phyloP scores from a whole-genome alignment of 2,113 vertebrate species.

The Coryphaenoides rupestris region DNA sequence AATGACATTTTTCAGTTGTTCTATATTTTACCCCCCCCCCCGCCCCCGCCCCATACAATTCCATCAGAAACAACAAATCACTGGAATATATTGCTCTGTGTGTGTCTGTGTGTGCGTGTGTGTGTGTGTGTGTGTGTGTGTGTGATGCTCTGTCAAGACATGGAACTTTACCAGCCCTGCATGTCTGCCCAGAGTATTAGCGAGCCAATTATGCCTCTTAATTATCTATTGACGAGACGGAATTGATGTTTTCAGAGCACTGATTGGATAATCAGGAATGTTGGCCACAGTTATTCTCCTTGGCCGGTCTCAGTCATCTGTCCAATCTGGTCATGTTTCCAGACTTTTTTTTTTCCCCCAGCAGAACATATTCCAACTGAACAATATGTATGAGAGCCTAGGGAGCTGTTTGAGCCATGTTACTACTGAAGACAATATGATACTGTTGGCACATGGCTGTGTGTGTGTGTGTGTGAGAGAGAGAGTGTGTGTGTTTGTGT shows the following conservation, averaged over 20 bases:
- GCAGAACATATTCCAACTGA: conserved; percentile 43
- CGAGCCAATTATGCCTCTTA: conserved; percentile 72
- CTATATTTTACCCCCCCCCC: no score
- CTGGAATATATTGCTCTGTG: neutral
- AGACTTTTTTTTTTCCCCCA: conserved; percentile 46
- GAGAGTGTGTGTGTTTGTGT: neutral
- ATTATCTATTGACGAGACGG: conserved; percentile 73
- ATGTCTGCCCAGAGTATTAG: conserved; percentile 50
- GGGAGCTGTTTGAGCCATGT: conserved; percentile 7
- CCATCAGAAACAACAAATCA: neutral
- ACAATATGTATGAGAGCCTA: conserved; percentile 24
- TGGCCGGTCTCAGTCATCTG: conserved; percentile 61
- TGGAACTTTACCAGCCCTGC: conserved; percentile 50
- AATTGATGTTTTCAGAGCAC: conserved; percentile 70
- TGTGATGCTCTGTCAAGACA: conserved; percentile 42
- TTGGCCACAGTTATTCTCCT: conserved; percentile 65
- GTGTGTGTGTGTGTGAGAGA: neutral
- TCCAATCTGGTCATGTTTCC: conserved; percentile 63
- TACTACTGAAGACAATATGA: conserved; percentile 7
- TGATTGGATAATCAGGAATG: conserved; percentile 73
- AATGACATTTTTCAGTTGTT: no score
- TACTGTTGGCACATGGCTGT: neutral
- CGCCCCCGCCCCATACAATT: no score
- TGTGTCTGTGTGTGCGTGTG: neutral
- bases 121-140: neutral